A percentile compares a stretch with the other conserved stretches of the same genome.
phyloP scores from a whole-genome alignment of 2,797 vertebrate genomes.

The Molothrus aeneus region DNA sequence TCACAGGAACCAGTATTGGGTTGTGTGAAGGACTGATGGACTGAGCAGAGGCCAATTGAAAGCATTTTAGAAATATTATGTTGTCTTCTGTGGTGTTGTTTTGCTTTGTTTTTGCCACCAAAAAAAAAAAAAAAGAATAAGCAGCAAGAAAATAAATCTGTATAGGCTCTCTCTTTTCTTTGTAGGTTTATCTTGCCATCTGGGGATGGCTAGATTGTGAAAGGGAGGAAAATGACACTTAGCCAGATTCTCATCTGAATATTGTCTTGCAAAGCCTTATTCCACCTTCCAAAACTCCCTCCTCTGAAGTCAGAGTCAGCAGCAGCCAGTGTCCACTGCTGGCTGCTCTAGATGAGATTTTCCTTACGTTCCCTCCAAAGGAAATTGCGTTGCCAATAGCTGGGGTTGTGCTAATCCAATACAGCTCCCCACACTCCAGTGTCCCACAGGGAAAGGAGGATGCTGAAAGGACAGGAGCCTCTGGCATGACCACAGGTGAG shows the following conservation, averaged over 20 bases:
- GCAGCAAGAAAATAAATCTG: background rate
- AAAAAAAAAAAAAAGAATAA: background rate
- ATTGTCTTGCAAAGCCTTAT: background rate
- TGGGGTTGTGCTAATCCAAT: background rate
- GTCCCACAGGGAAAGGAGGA: background rate
- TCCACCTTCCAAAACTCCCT: background rate
- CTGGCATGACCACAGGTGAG: background rate
- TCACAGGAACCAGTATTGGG: background rate
- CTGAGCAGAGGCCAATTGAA: background rate
- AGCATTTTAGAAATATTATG: background rate
- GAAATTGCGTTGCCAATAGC: background rate
- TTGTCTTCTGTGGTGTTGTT: background rate
- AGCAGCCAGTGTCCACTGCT: background rate
- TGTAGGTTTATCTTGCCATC: background rate
- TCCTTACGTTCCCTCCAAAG: accelerated
- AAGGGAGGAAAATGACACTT: background rate
- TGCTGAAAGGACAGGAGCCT: background rate
- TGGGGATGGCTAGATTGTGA: background rate
- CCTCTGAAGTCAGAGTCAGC: background rate
- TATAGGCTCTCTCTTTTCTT: background rate
- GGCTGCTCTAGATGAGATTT: background rate
- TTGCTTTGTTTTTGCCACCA: background rate
- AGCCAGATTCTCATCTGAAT: background rate
- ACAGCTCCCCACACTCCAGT: background rate
- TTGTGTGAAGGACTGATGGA: background rate